Conservation (phyloP, 2,113 vertebrate genomes). For the Campylomormyrus tamandua region DNA sequence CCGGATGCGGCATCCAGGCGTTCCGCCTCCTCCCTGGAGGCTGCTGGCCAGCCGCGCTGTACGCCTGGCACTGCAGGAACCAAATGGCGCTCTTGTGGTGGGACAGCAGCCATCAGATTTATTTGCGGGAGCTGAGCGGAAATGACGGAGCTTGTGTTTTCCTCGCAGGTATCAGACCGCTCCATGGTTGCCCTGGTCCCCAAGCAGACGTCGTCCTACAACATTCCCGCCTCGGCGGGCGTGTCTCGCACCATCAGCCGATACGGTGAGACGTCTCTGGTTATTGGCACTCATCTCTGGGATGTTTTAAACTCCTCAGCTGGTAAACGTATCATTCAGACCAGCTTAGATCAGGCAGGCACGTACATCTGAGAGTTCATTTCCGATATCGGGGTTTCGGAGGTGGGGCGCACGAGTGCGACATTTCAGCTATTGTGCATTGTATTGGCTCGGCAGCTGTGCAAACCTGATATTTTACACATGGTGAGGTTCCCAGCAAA, state of each 20-base stretch:
- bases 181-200: slow-evolving; percentile 85
- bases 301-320: neutral
- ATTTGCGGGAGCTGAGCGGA: neutral
- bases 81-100: neutral
- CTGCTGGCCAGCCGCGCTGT: neutral
- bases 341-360: neutral
- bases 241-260: slow-evolving; percentile 87
- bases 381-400: neutral
- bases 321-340: neutral
- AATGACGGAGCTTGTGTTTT: neutral
- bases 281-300: neutral
- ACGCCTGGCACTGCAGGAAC: neutral
- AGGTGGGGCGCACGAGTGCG: neutral
- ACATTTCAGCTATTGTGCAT: neutral
- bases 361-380: neutral
- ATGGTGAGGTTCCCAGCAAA: neutral
- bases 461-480: neutral
- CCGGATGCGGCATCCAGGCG: neutral
- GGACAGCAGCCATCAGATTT: neutral
- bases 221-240: slow-evolving; percentile 82
- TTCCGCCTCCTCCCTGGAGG: neutral
- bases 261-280: slow-evolving; percentile 66
- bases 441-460: neutral
- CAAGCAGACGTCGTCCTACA: slow-evolving; percentile 91
- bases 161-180: slow-evolving; percentile 78